Base-by-base conservation (phyloP, 2,113 vertebrate genomes). In the Macrotis lagotis region DNA sequence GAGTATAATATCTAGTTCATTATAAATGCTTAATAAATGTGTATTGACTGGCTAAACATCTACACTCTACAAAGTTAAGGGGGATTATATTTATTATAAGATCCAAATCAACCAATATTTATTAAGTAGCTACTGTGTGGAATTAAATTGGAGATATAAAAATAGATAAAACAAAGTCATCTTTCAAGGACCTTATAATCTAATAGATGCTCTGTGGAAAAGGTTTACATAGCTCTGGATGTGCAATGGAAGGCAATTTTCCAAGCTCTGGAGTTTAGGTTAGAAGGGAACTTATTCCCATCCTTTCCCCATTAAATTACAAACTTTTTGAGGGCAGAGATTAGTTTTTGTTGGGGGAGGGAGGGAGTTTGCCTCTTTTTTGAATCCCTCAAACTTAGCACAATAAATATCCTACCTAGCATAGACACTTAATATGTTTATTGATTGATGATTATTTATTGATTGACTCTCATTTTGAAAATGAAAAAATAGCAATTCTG, bases 401-500 rank as follows among this genome's bases (percentile, higher is more conserved):
- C 19, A 88, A 37, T 49, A 52, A 88, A 37, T 49, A 52, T 11
- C 50, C 44, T 25, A 22, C 25, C 55, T 37, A 53, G 4, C 83
- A 24, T 28, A 83, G 25, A 74, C 12, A 52, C 25, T 50, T 22
- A 74, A 52, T 55, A 50, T 92, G 51, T 93, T 74, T 44, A 92
- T n/a, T 51, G n/a, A 91, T 88, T 95, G 89, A 26, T 51, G 14
- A 47, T 25, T 92, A n/a, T n/a, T n/a, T n/a, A n/a, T n/a, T n/a
- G 49, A 93, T 22, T 74, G 25, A 90, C 10, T 92, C 51, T 55
- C 26, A 55, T 55, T 55, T 55, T 55, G 28, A 25, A 55, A 28
- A 28, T 55, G 26, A 8, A 55, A 8, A 55, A 55, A 55, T 55
- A 8, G 26, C 11, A 55, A 55, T 31, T 19, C 51, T 19, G 16